Base-by-base conservation (phyloP, 2,888 invertebrate species). In the Uloborus plumipes region DNA sequence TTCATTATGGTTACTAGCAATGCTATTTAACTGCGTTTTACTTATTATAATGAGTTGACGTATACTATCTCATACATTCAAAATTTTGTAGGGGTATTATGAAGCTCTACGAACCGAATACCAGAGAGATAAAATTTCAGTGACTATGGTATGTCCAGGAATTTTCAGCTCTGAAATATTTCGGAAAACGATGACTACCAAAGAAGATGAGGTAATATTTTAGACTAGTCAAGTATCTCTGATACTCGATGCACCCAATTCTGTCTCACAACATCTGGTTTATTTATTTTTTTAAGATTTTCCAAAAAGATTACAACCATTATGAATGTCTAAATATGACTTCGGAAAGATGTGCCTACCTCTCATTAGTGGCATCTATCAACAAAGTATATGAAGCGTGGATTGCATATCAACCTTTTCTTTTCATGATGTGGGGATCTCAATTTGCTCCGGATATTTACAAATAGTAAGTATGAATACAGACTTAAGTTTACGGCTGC, bases 311-410 rank as follows among this genome's bases (percentile, higher is more conserved):
- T 20, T 72, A 72, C 53, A 47, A 66, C 0, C 77, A 77, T n/a
- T 83, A 77, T 51, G 77, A 77, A 69, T 83, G 83, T 26, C 20
- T 9, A 1, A 76, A 83, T 18, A 83, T 83, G 83, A 72, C 77
- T 2, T 77, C 83, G 3, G 77, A 74, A 22, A 74, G 83, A 50
- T 83, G 83, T 47, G 83, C 77, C 13, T 77, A 83, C 26, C 49
- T 83, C 13, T 49, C 83, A 9, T 49, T 83, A 18, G 73, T 77
- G 14, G 83, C 83, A 11, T 53, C 83, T 16, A 50, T 73, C 13
- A 83, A 83, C 47, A 66, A 69, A n/a, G 22, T 83, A 1, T 83
- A 59, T 15, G 83, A 83, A 66, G 67, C 77, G 0, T 83, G 83
- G 83, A 55, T 83, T 18, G 83, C 83, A 1, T 83, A 67, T 39